These are phyloP conservation scores for Synodontis membranacea DNA, from an alignment of 2,113 vertebrate genomes.

Conservation along the genomic window DNA sequence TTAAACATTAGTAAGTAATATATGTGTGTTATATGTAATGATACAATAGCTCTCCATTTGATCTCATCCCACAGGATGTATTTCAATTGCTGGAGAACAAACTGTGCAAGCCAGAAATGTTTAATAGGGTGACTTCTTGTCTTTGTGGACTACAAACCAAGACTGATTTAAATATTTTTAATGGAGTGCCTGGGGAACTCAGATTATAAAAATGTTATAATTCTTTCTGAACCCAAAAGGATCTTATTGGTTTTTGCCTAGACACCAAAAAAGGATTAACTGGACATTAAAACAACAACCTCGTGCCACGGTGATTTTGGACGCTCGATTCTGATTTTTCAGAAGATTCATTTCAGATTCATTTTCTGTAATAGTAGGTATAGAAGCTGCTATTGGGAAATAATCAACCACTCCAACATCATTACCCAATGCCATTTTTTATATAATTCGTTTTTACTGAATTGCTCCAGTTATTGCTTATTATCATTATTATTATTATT, in stretches of 20 bases:
- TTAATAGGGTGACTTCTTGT: conserved; percentile 32
- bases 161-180: not conserved
- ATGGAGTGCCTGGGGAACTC: not conserved
- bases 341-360: not conserved
- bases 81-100: conserved; percentile 14
- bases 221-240: not conserved
- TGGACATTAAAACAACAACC: not conserved
- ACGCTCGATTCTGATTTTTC: not conserved
- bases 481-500: too few relatives aligned
- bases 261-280: not conserved
- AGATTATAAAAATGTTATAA: not conserved
- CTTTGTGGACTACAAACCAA: conserved; percentile 3
- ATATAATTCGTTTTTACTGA: not conserved
- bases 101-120: not conserved
- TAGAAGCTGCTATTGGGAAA: not conserved
- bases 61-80: not conserved
- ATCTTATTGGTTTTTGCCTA: not conserved
- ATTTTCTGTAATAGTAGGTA: not conserved
- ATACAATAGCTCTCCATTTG: not conserved
- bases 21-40: not conserved
- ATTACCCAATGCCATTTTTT: not conserved
- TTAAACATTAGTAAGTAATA: conserved; percentile 14
- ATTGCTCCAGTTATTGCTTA: not conserved
- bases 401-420: not conserved
- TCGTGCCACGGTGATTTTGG: not conserved